These are phyloP conservation scores for Dryococelus australis DNA, from an alignment of 2,888 invertebrate genomes.

Conservation along the genomic window DNA sequence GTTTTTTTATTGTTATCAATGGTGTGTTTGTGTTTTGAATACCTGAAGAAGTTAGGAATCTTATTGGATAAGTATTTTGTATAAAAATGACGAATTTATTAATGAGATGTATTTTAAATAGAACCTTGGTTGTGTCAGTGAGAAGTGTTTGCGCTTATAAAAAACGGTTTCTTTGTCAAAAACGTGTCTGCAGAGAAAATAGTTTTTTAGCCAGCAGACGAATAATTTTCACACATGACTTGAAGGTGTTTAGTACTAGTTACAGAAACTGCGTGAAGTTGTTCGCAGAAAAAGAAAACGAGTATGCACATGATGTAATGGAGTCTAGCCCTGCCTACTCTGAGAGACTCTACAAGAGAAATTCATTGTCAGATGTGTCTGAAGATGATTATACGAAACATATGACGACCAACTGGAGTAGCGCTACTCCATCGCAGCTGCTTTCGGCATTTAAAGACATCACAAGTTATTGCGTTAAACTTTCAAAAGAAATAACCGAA, in stretches of 20 bases:
- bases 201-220: background rate
- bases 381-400: slow-evolving; percentile 29
- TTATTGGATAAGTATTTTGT: too few species aligned
- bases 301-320: slow-evolving; percentile 37
- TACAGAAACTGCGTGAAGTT: background rate
- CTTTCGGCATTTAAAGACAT: slow-evolving; percentile 33
- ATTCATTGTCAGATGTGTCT: background rate
- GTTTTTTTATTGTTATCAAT: too few species aligned
- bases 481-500: slow-evolving; percentile 22
- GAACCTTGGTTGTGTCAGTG: background rate
- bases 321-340: slow-evolving; percentile 34
- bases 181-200: background rate
- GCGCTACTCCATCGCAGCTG: slow-evolving; percentile 28
- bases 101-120: background rate
- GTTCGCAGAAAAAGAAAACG: slow-evolving; percentile 36
- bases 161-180: background rate
- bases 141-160: too few species aligned
- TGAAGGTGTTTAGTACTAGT: background rate
- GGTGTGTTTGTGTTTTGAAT: too few species aligned
- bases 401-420: slow-evolving; percentile 33
- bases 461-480: slow-evolving; percentile 22
- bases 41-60: too few species aligned
- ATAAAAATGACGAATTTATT: background rate
- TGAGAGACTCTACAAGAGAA: background rate
- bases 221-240: background rate